These are phyloP conservation scores for Uria lomvia DNA, from an alignment of 2,113 vertebrate species.

Conservation along the genomic window DNA sequence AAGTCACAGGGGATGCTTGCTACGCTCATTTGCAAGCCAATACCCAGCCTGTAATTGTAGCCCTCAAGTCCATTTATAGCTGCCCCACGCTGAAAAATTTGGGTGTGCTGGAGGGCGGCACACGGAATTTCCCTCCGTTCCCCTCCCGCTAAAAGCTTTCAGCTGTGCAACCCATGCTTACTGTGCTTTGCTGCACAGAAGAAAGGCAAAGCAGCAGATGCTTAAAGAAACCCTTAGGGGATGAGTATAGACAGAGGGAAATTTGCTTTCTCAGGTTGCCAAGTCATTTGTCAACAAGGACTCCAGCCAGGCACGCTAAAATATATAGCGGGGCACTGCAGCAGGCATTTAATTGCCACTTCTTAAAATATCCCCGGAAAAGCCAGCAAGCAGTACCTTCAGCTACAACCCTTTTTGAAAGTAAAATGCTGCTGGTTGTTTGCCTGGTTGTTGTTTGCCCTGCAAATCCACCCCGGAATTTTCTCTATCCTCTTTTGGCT, in stretches of 20 bases:
- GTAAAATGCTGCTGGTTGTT: neutral
- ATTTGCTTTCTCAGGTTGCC: neutral
- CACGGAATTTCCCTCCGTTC: neutral
- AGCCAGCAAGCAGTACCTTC: neutral
- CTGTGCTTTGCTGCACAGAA: neutral
- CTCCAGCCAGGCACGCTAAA: neutral
- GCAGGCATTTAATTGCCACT: neutral
- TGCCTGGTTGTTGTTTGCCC: neutral
- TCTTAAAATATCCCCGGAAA: neutral
- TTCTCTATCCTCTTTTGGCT: neutral
- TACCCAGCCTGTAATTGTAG: neutral
- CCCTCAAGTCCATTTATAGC: neutral
- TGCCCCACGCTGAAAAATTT: neutral
- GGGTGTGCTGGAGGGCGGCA: neutral
- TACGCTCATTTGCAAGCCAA: neutral
- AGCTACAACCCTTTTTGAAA: neutral
- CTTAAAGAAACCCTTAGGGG: neutral
- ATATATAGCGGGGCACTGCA: neutral
- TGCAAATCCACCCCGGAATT: neutral
- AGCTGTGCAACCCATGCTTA: neutral
- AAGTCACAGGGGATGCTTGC: neutral
- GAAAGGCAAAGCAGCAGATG: neutral
- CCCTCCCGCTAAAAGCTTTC: neutral
- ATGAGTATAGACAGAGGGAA: neutral
- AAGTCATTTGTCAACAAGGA: conserved; percentile 20